A percentile compares a stretch with the other conserved stretches of the same genome.
Evolutionary conservation across 92 coral and sea anemone genomes (phyloP).

Genomic region (Siderastrea radians): DNA sequence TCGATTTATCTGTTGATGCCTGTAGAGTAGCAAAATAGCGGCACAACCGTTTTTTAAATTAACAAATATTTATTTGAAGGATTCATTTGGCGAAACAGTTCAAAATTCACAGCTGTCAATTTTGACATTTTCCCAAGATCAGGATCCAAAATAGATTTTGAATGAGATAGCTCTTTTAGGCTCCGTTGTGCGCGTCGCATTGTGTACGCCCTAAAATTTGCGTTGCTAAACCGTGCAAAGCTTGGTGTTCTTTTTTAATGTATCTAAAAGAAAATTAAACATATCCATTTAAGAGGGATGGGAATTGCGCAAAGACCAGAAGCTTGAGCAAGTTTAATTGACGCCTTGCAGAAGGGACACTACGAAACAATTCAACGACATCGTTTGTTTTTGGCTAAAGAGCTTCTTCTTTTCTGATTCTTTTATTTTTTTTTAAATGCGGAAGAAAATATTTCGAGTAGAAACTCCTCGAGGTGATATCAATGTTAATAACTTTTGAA

Average conservation of each 20-base stretch:
- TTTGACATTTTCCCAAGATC: slow-evolving; percentile 10
- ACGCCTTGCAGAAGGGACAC: background rate
- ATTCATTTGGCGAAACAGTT: slow-evolving; percentile 10
- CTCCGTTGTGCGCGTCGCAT: background rate
- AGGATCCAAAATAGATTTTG: background rate
- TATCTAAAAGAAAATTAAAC: background rate
- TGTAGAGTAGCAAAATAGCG: background rate
- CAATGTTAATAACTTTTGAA: background rate
- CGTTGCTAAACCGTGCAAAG: background rate
- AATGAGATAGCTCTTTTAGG: background rate
- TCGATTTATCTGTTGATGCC: background rate
- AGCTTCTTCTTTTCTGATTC: too few relatives aligned
- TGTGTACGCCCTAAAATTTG: background rate
- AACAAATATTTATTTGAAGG: slow-evolving; percentile 14
- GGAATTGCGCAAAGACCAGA: background rate
- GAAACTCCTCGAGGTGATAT: background rate
- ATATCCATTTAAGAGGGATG: background rate
- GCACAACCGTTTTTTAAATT: background rate
- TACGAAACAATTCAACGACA: background rate
- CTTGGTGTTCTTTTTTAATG: background rate
- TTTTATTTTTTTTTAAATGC: background rate
- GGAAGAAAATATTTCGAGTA: background rate
- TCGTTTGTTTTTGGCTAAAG: background rate
- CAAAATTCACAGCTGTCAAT: slow-evolving; percentile 26
- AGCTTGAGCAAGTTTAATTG: background rate